A percentile compares a stretch with the other conserved stretches of the same genome.
Conservation (phyloP, 2,888 invertebrate genomes). For the Eupithecia abbreviata region DNA sequence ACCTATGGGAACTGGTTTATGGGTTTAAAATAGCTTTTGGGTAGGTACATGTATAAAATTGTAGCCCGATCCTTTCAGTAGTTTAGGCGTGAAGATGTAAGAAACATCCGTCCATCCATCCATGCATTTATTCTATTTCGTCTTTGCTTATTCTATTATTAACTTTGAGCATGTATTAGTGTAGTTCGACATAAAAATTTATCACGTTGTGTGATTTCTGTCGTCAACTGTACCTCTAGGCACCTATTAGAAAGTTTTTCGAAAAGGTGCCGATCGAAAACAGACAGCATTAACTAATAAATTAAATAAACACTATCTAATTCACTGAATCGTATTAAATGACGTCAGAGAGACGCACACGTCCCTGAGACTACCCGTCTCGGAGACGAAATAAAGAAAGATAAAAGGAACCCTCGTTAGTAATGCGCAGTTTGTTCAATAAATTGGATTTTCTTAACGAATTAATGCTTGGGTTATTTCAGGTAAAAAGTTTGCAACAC, state of each 20-base stretch:
- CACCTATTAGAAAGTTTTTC: neutral
- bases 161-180: no score
- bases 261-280: neutral
- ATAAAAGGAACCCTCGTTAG: conserved; percentile 38
- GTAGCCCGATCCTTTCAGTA: neutral
- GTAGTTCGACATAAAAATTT: no score
- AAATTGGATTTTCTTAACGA: conserved; percentile 41
- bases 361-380: conserved; percentile 18
- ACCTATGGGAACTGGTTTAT: neutral
- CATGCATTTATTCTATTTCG: neutral
- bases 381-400: conserved; percentile 22
- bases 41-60: no score
- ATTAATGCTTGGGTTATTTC: conserved; percentile 31
- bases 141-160: no score
- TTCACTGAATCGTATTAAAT: conserved; percentile 34
- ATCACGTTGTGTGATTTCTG: neutral
- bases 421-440: conserved; percentile 38
- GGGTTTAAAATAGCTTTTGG: no score
- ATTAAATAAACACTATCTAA: conserved; percentile 19
- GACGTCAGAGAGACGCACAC: conserved; percentile 34
- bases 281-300: neutral
- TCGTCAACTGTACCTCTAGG: neutral
- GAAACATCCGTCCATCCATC: neutral
- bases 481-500: neutral
- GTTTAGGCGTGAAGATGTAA: neutral